Conservation (phyloP, 2,888 invertebrate genomes). For the Latrodectus hesperus region DNA sequence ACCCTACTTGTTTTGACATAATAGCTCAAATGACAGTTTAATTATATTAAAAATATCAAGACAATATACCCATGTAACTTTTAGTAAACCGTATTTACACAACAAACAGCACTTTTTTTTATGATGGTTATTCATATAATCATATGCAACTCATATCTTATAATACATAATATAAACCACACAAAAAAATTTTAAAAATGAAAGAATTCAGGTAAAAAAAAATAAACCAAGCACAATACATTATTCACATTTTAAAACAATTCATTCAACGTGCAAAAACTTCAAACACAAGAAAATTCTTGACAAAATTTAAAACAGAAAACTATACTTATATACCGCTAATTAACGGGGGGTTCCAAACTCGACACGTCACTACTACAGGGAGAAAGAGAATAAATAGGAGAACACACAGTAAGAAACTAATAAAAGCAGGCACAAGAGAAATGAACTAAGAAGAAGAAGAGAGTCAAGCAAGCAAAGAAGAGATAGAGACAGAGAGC, state of each 20-base stretch:
- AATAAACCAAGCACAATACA: not conserved
- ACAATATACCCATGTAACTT: no score
- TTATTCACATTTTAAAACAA: not conserved
- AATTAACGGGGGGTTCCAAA: constrained; percentile 20
- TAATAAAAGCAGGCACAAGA: not conserved
- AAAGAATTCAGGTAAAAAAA: not conserved
- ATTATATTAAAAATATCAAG: no score
- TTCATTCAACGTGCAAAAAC: not conserved
- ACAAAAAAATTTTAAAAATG: not conserved
- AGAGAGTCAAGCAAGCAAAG: constrained; percentile 11
- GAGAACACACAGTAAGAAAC: not conserved
- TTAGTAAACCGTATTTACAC: no score
- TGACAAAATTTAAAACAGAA: not conserved
- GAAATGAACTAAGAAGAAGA: not conserved
- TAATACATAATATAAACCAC: no score
- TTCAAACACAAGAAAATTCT: not conserved
- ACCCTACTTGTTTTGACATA: no score
- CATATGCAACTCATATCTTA: no score
- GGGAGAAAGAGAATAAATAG: constrained; percentile 17
- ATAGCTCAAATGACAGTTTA: no score
- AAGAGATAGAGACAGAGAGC: constrained; percentile 43
- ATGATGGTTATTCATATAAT: no score
- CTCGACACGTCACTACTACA: constrained; percentile 44
- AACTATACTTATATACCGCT: not conserved
- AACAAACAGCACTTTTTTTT: no score